Evolutionary conservation across 2,888 invertebrate genomes (phyloP).

Genomic region (Tachina fera): DNA sequence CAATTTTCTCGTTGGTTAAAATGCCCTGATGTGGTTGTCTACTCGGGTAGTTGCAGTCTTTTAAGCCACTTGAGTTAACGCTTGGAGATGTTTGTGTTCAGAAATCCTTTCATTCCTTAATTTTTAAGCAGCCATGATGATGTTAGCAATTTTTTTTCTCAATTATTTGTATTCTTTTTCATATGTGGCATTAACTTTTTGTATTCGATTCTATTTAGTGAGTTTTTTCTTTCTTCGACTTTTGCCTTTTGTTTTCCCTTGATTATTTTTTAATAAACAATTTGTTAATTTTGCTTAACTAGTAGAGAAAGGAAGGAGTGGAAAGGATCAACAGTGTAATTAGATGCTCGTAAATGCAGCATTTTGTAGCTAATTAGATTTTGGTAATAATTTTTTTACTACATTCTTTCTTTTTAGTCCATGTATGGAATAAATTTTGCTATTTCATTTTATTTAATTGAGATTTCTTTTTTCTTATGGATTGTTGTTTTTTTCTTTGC

Average conservation of each 20-base stretch:
- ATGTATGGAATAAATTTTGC: constrained; percentile 43
- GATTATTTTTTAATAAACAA: constrained; percentile 74
- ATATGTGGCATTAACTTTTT: constrained; percentile 73
- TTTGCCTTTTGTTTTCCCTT: constrained; percentile 68
- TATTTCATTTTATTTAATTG: constrained; percentile 66
- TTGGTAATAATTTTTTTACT: constrained; percentile 74
- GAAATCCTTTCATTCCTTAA: constrained; percentile 47
- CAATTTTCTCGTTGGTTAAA: not conserved
- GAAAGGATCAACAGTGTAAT: constrained; percentile 69
- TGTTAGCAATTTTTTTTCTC: constrained; percentile 77
- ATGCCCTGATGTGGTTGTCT: constrained; percentile 60
- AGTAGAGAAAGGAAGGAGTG: constrained; percentile 63
- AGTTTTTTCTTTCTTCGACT: constrained; percentile 45
- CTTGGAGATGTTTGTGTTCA: constrained; percentile 69
- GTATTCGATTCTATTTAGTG: constrained; percentile 40
- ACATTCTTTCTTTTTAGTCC: constrained; percentile 32
- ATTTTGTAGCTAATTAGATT: constrained; percentile 76
- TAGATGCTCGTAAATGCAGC: constrained; percentile 72
- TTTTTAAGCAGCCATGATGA: constrained; percentile 75
- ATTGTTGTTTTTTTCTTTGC: constrained; percentile 5
- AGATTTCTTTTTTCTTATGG: constrained; percentile 16
- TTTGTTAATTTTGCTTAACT: constrained; percentile 77
- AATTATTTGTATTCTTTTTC: constrained; percentile 69
- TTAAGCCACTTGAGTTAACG: constrained; percentile 80
- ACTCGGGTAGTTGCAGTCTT: constrained; percentile 55